Evolutionary conservation across 2,113 vertebrate genomes (phyloP).

Genomic region (Urocolius indicus): DNA sequence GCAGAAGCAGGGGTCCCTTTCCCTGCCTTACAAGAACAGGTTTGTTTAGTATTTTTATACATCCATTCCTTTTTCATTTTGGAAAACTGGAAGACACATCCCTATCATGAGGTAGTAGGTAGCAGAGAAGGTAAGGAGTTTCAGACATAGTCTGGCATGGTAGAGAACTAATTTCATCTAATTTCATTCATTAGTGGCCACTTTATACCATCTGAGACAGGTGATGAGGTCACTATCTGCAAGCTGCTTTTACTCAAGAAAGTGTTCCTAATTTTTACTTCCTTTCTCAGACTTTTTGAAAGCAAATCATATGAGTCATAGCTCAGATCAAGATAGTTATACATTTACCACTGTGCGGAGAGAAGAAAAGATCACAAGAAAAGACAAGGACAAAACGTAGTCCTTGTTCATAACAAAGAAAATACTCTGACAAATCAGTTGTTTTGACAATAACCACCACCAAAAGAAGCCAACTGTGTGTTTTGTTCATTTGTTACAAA

Average conservation of each 20-base stretch:
- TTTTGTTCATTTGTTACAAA: background rate
- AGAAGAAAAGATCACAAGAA: background rate
- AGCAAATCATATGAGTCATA: background rate
- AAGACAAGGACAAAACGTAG: background rate
- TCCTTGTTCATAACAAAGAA: background rate
- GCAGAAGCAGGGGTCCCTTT: accelerated
- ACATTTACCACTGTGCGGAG: background rate
- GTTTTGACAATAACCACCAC: background rate
- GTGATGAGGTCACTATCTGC: background rate
- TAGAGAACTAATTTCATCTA: background rate
- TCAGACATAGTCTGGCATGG: background rate
- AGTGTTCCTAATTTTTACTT: background rate
- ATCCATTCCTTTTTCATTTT: background rate
- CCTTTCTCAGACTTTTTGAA: background rate
- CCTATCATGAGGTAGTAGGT: background rate
- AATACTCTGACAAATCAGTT: background rate
- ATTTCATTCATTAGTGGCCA: background rate
- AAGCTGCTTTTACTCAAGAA: background rate
- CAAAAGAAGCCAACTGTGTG: background rate
- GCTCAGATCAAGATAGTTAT: background rate
- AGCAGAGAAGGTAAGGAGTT: background rate
- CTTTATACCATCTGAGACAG: background rate
- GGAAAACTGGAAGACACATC: background rate
- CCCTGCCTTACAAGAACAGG: background rate
- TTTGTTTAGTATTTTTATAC: background rate